These are phyloP conservation scores for Branchinecta lindahli DNA, from an alignment of 1,140 invertebrate species.

Conservation along the genomic window DNA sequence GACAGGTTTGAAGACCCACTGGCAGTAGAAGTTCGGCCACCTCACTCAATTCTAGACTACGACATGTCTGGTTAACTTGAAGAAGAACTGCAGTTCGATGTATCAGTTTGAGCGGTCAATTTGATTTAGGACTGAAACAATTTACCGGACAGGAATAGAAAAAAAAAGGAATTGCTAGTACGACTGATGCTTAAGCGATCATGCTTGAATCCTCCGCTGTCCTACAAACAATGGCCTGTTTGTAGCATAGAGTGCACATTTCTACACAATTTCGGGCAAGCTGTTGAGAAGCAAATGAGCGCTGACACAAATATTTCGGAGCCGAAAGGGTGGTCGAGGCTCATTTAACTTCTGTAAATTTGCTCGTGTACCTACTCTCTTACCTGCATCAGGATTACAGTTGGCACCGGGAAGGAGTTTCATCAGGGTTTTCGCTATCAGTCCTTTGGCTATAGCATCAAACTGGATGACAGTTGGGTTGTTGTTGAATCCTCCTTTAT, in stretches of 20 bases:
- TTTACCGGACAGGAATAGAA: too few relatives aligned
- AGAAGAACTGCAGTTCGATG: too few relatives aligned
- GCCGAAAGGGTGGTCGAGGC: too few relatives aligned
- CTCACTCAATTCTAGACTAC: too few relatives aligned
- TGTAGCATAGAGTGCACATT: background rate
- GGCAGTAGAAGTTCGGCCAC: background rate
- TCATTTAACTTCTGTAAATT: background rate
- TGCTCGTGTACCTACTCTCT: background rate
- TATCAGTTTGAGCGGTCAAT: too few relatives aligned
- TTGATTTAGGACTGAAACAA: too few relatives aligned
- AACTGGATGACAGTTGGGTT: conserved; percentile 1
- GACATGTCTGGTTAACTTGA: too few relatives aligned
- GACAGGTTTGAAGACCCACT: background rate
- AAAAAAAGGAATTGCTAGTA: too few relatives aligned
- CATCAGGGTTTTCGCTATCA: conserved; percentile 5
- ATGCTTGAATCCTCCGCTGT: background rate
- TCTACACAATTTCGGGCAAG: background rate
- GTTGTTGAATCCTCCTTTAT: conserved; percentile 5
- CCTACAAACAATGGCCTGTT: background rate
- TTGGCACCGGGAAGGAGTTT: background rate
- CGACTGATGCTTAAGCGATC: too few relatives aligned
- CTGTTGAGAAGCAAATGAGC: background rate
- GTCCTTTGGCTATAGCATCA: background rate
- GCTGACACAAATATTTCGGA: background rate
- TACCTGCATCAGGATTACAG: conserved; percentile 1